Base-by-base conservation (phyloP, 30 jellyfish, hydroid and myxozoan species). In the Cassiopea xamachana region DNA sequence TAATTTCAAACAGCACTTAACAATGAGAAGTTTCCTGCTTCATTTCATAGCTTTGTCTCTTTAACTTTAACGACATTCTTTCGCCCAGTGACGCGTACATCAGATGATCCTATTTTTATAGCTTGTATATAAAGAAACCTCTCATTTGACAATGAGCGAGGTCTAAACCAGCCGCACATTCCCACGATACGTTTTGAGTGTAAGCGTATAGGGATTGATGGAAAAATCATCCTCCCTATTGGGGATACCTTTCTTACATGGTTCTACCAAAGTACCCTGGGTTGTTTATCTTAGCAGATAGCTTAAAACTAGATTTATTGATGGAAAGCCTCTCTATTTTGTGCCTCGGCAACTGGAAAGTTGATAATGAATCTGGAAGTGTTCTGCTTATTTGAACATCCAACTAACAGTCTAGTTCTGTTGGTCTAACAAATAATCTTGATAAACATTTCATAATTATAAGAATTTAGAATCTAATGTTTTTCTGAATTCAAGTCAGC, bases 11-110 rank as follows among this genome's bases (percentile, higher is more conserved):
- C 15, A 68, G 62, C 83, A 47, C 70, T n/a, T 75, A 18, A 88
- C 95, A 88, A 88, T 48, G 73, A 69, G 71, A 88, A 78, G 86
- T 71, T 88, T 88, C 90, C 95, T 88, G 95, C 90, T 51, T 88
- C 92, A 74, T 64, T 69, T 77, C 67, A 70, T 43, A 15, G 75
- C 90, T 69, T 78, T 88, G 88, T 73, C 18, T 13, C 18, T 55
- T 46, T 16, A 1, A 59, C 51, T 73, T 82, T 78, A 88, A 79
- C 75, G 83, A 79, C 86, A 69, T 88, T 79, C 88, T 88, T 46
- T 67, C 2, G 84, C 64, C 39, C 90, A 78, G 60, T 79, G 87
- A 82, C 93, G 93, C 87, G 93, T 75, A 39, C 62, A 48, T 48
- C 80, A 51, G 58, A 27, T 76, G 14, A 75, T 61, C 87, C 79